Conservation (phyloP, 2,888 invertebrate genomes). For the Lobophora halterata region DNA sequence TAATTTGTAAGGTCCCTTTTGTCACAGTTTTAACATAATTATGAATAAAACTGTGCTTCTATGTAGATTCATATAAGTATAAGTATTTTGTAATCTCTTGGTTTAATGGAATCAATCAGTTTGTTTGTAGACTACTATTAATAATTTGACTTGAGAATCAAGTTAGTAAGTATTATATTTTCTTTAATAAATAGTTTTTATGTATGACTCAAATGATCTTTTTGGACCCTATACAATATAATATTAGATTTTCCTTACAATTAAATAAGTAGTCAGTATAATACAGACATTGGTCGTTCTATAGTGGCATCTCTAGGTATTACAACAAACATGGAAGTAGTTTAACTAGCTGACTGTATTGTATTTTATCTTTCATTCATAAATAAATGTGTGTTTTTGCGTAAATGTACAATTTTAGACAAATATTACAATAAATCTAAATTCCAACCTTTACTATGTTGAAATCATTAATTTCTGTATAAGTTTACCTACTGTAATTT, state of each 20-base stretch:
- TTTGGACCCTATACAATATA: conserved; percentile 50
- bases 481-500: too few species aligned
- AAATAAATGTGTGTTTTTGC: conserved; percentile 74
- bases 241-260: too few species aligned
- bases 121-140: conserved; percentile 58
- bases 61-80: conserved; percentile 74
- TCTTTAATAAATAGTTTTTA: conserved; percentile 64
- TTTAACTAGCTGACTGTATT: not conserved
- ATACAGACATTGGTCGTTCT: too few species aligned
- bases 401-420: conserved; percentile 78
- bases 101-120: conserved; percentile 61
- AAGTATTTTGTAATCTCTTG: conserved; percentile 78
- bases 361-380: conserved; percentile 44
- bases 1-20: conserved; percentile 72
- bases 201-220: conserved; percentile 54
- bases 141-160: conserved; percentile 61
- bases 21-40: too few species aligned
- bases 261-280: not conserved
- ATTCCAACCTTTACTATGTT: conserved; percentile 17
- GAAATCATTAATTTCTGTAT: too few species aligned
- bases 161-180: conserved; percentile 77
- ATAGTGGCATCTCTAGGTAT: too few species aligned
- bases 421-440: conserved; percentile 46
- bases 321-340: too few species aligned
- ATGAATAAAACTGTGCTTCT: too few species aligned